phyloP scores from a whole-genome alignment of 2,113 vertebrate species.

The Catharus fuscescens region DNA sequence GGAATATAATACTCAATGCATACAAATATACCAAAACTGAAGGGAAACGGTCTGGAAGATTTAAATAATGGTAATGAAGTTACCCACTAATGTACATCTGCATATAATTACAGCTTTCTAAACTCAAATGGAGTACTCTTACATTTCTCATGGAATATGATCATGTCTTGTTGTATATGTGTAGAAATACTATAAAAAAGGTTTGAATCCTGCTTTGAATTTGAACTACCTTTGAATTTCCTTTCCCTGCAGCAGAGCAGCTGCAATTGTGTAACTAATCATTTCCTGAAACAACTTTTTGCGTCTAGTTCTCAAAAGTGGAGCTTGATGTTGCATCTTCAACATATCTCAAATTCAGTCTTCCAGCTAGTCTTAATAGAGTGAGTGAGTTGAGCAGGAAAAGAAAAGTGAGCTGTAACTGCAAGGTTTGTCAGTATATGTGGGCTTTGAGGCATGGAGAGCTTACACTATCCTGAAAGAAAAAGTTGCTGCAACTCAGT shows the following conservation, averaged over 20 bases:
- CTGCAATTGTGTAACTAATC: background rate
- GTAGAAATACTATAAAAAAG: background rate
- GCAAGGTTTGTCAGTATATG: background rate
- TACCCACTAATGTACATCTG: background rate
- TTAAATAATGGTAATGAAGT: background rate
- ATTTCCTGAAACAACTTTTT: background rate
- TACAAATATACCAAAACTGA: background rate
- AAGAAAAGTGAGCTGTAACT: background rate
- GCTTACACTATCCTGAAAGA: background rate
- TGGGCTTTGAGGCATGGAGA: background rate
- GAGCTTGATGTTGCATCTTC: background rate
- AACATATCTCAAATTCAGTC: background rate
- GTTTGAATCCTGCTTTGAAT: background rate
- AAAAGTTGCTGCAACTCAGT: background rate
- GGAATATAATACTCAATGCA: background rate
- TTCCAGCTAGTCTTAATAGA: background rate
- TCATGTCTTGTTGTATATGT: background rate
- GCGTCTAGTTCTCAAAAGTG: background rate
- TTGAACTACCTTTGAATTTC: background rate
- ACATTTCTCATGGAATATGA: background rate
- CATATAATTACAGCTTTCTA: conserved; percentile 7
- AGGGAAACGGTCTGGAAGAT: background rate
- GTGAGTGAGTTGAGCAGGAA: background rate
- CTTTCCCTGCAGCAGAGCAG: background rate
- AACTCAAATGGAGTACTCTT: background rate